These are phyloP conservation scores for Thecocarcelia acutangulata DNA, from an alignment of 2,888 invertebrate genomes.

Conservation along the genomic window DNA sequence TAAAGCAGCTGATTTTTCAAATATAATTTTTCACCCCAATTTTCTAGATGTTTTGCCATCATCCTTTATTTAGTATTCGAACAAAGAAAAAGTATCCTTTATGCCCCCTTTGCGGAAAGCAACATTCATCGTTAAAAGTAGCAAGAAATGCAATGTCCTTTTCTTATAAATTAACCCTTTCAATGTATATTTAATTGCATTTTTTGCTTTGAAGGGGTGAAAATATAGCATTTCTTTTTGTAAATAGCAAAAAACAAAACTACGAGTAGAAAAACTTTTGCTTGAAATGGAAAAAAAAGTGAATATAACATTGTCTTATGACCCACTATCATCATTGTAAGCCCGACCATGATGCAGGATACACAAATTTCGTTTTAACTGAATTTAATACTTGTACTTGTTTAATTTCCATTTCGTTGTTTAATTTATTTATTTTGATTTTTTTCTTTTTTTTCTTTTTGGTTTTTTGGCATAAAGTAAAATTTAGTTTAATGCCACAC, in stretches of 20 bases:
- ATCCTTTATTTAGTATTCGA: no score
- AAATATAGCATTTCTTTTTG: not conserved
- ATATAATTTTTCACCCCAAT: no score
- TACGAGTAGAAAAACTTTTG: not conserved
- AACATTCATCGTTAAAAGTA: no score
- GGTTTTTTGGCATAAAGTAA: constrained; percentile 45
- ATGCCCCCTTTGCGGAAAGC: no score
- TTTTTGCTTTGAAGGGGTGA: not conserved
- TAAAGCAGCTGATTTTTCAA: no score
- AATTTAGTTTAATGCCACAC: constrained; percentile 56
- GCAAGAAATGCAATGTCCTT: no score
- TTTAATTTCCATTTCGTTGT: constrained; percentile 46
- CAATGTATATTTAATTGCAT: not conserved
- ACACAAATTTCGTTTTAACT: constrained; percentile 25
- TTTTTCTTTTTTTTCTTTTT: constrained; percentile 3
- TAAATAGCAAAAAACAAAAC: not conserved
- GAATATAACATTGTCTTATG: not conserved
- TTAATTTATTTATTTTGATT: constrained; percentile 21
- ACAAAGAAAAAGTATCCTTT: no score
- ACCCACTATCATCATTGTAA: not conserved
- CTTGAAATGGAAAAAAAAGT: not conserved
- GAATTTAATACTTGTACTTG: constrained; percentile 43
- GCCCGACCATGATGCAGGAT: not conserved
- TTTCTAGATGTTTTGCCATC: no score
- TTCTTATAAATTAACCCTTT: not conserved